A percentile compares a stretch with the other conserved stretches of the same genome.
phyloP scores from a whole-genome alignment of 2,888 invertebrate genomes.

The Drosophila paracracens region DNA sequence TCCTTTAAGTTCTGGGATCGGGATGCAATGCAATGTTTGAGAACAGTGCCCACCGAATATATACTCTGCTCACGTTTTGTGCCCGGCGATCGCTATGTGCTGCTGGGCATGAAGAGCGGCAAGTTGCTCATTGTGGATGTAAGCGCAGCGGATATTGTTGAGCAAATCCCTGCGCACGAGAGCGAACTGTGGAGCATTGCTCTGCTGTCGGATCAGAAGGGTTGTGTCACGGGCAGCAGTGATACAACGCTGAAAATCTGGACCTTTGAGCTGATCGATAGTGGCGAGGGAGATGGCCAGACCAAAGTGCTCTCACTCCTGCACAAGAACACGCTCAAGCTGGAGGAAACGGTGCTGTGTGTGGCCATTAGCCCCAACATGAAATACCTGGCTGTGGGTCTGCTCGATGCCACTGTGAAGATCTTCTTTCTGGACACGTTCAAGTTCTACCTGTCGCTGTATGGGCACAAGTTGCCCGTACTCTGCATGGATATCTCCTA shows the following conservation, averaged over 20 bases:
- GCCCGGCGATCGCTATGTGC: conserved; percentile 94
- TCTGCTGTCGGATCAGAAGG: conserved; percentile 92
- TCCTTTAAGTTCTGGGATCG: conserved; percentile 97
- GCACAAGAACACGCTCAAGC: conserved; percentile 92
- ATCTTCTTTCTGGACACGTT: conserved; percentile 97
- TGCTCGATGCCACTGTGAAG: conserved; percentile 97
- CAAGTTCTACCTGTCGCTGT: conserved; percentile 97
- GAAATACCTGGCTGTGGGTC: conserved; percentile 94
- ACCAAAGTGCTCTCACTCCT: conserved; percentile 90
- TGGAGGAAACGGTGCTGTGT: conserved; percentile 94
- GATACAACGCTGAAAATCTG: conserved; percentile 97
- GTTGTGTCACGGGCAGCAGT: conserved; percentile 93
- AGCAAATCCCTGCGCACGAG: conserved; percentile 93
- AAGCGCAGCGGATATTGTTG: conserved; percentile 91
- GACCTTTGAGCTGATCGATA: conserved; percentile 94
- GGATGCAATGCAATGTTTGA: conserved; percentile 88
- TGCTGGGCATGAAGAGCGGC: conserved; percentile 95
- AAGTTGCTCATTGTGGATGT: conserved; percentile 93
- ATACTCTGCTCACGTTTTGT: conserved; percentile 91
- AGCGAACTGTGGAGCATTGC: conserved; percentile 92
- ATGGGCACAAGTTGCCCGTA: conserved; percentile 98
- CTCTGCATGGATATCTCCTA: conserved; percentile 96
- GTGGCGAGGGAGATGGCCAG: conserved; percentile 86
- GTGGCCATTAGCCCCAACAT: conserved; percentile 93
- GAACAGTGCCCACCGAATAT: conserved; percentile 89